These are phyloP conservation scores for Lasioglossum leucozonium DNA, from an alignment of 2,888 invertebrate genomes.

Conservation along the genomic window DNA sequence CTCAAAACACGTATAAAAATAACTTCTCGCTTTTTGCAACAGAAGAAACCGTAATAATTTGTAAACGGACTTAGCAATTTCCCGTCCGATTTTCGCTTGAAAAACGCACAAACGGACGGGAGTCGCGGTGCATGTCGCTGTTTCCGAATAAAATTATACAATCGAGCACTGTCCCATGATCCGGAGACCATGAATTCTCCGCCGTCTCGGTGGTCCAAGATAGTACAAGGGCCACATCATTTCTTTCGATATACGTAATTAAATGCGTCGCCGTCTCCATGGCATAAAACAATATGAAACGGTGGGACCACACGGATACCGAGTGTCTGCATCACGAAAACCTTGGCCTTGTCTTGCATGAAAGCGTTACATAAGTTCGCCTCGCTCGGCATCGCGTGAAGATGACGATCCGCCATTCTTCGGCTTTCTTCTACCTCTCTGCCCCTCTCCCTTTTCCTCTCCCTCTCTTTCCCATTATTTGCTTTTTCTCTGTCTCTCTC, in stretches of 20 bases:
- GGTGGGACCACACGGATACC: conserved; percentile 47
- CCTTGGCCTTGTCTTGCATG: conserved; percentile 80
- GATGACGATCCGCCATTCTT: conserved; percentile 67
- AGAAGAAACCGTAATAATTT: neutral
- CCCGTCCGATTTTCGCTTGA: neutral
- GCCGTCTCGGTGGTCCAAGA: conserved; percentile 50
- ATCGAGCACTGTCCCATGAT: conserved; percentile 11
- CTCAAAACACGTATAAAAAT: neutral
- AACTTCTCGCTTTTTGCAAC: neutral
- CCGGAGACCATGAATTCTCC: conserved; percentile 37
- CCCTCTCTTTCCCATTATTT: neutral
- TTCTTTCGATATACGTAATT: conserved; percentile 59
- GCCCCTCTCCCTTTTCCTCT: neutral
- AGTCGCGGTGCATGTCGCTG: neutral
- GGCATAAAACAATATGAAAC: conserved; percentile 64
- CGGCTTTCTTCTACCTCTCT: conserved; percentile 31
- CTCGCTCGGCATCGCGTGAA: conserved; percentile 72
- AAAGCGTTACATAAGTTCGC: conserved; percentile 79
- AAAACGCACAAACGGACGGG: neutral
- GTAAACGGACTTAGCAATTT: neutral
- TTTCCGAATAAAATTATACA: conserved; percentile 24
- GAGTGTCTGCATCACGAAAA: conserved; percentile 57
- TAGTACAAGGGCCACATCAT: conserved; percentile 22
- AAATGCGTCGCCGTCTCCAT: conserved; percentile 41
- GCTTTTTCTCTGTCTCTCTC: too few relatives aligned